phyloP scores from a whole-genome alignment of 2,113 vertebrate species.

The Todiramphus chloris region DNA sequence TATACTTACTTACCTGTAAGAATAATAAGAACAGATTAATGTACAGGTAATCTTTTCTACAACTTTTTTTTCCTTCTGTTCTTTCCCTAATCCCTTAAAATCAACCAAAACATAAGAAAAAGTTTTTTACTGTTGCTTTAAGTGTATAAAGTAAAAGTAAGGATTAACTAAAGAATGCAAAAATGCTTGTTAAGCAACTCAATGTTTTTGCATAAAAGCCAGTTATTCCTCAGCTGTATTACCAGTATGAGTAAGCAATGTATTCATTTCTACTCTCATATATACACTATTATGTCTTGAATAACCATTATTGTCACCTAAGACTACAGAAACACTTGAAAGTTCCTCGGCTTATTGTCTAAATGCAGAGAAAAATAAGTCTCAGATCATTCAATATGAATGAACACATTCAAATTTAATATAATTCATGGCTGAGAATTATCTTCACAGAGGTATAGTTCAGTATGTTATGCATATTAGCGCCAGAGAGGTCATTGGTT shows the following conservation, averaged over 20 bases:
- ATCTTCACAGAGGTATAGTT: conserved; percentile 11
- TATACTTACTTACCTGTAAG: background rate
- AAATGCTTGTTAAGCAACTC: background rate
- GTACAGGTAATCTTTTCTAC: background rate
- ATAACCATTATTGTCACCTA: background rate
- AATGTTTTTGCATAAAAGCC: background rate
- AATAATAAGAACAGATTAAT: background rate
- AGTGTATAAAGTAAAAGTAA: background rate
- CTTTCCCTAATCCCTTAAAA: background rate
- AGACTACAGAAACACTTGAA: background rate
- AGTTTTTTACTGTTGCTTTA: background rate
- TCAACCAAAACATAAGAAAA: background rate
- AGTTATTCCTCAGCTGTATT: background rate
- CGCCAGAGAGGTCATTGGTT: background rate
- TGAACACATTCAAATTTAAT: background rate
- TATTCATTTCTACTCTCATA: background rate
- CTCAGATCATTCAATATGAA: background rate
- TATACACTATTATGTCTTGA: background rate
- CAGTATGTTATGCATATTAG: background rate
- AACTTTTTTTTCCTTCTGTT: background rate
- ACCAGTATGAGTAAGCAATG: background rate
- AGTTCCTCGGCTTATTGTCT: background rate
- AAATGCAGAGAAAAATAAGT: background rate
- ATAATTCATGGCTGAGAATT: background rate
- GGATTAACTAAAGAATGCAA: background rate